These are phyloP conservation scores for Dynastes grantii DNA, from an alignment of 2,888 invertebrate genomes.

Conservation along the genomic window DNA sequence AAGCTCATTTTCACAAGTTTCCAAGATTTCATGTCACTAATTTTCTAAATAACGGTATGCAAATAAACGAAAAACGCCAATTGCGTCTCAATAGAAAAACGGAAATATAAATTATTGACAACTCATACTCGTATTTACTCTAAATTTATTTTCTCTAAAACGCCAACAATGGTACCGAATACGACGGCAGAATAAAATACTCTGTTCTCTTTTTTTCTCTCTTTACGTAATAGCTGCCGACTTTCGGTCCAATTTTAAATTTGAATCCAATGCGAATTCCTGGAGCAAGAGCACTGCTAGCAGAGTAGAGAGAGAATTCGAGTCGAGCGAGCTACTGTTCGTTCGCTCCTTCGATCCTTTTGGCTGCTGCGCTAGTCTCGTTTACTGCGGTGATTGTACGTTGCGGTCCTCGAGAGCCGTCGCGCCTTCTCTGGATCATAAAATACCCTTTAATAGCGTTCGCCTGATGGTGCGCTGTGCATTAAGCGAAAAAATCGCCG, in stretches of 20 bases:
- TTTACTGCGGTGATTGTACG: no score
- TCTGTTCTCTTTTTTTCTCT: not conserved
- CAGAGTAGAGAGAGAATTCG: slow-evolving; percentile 15
- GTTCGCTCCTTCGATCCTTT: slow-evolving; percentile 60
- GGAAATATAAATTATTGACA: no score
- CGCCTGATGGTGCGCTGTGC: not conserved
- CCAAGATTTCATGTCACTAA: no score
- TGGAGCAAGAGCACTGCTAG: slow-evolving; percentile 53
- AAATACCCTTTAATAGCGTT: slow-evolving; percentile 33
- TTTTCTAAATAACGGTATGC: no score
- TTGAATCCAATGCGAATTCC: slow-evolving; percentile 64
- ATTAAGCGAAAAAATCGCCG: slow-evolving; percentile 8
- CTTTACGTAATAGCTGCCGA: slow-evolving; percentile 58
- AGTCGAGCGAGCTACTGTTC: slow-evolving; percentile 52
- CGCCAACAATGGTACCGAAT: no score
- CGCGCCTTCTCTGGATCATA: slow-evolving; percentile 43
- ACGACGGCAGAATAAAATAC: no score
- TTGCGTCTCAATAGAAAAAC: no score
- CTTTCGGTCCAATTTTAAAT: slow-evolving; percentile 59
- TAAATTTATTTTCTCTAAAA: not conserved
- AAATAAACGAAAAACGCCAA: no score
- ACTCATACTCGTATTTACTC: no score
- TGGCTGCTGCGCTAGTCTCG: slow-evolving; percentile 35
- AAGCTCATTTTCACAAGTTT: no score
- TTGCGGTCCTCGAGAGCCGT: slow-evolving; percentile 47